A percentile compares a stretch with the other conserved stretches of the same genome.
phyloP scores from a whole-genome alignment of 1,140 invertebrate genomes.

The Contarinia nasturtii region DNA sequence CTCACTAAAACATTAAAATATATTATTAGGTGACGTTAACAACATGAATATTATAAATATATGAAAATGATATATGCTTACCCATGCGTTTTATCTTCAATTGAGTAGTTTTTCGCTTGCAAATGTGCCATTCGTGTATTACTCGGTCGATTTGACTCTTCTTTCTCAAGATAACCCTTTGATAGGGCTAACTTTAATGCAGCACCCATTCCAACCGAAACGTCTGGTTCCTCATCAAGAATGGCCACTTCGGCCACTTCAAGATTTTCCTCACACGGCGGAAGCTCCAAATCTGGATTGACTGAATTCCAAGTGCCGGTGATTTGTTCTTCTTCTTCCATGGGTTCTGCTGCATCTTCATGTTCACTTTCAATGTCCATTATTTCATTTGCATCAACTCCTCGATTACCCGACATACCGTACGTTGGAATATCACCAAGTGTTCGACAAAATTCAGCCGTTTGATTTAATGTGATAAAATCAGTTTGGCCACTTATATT shows the following conservation, averaged over 20 bases:
- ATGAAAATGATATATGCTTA: conserved; percentile 24
- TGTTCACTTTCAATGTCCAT: conserved; percentile 28
- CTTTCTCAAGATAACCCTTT: conserved; percentile 87
- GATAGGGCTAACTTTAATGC: conserved; percentile 83
- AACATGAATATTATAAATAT: conserved; percentile 5
- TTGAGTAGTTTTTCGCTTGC: conserved; percentile 84
- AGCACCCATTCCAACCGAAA: conserved; percentile 79
- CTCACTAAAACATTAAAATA: conserved; percentile 33
- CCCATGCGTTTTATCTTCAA: conserved; percentile 86
- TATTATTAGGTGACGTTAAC: conserved; percentile 1
- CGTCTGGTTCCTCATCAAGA: conserved; percentile 85
- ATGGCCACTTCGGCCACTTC: conserved; percentile 45
- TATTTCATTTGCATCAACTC: conserved; percentile 63
- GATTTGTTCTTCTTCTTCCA: conserved; percentile 4
- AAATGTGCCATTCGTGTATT: conserved; percentile 53
- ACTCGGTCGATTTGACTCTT: conserved; percentile 48
- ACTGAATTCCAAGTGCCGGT: conserved; percentile 29
- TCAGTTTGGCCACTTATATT: conserved; percentile 16
- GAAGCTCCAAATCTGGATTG: conserved; percentile 24
- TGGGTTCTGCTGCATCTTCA: conserved; percentile 8
- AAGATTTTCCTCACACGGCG: conserved; percentile 13
- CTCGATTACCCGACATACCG: conserved; percentile 70
- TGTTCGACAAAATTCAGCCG: conserved; percentile 92
- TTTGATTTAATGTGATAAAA: conserved; percentile 72
- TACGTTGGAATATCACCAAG: conserved; percentile 90